Percentiles rank a stretch among this genome's conserved stretches.
These are phyloP conservation scores for Sarcophilus harrisii DNA, from an alignment of 2,797 vertebrate species.

Conservation along the genomic window DNA sequence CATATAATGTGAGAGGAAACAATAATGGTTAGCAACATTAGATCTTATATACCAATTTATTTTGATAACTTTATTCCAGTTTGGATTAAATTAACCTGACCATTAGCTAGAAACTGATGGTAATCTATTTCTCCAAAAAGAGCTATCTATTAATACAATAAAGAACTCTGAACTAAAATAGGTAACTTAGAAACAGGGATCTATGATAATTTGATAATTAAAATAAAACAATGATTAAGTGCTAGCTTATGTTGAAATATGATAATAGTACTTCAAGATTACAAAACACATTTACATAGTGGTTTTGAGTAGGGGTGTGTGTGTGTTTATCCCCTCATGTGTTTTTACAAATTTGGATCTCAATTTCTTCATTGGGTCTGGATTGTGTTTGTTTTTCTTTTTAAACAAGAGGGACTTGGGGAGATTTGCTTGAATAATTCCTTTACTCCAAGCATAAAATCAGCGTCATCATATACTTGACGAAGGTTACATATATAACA, in stretches of 20 bases:
- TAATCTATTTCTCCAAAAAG: background rate
- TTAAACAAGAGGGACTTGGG: background rate
- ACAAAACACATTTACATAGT: background rate
- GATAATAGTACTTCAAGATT: background rate
- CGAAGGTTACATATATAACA: conserved; percentile 40
- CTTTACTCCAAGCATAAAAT: conserved; percentile 56
- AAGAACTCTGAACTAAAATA: background rate
- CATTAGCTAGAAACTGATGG: background rate
- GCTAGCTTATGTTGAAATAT: background rate
- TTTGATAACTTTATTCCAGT: background rate
- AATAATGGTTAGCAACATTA: background rate
- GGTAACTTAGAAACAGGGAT: background rate
- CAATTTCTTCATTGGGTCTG: background rate
- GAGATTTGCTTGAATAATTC: conserved; percentile 23
- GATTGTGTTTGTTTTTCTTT: too few species aligned
- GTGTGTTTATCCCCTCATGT: conserved; percentile 22
- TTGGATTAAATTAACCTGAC: background rate
- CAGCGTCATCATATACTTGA: conserved; percentile 24
- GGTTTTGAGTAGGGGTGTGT: background rate
- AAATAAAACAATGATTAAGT: background rate
- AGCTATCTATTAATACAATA: background rate
- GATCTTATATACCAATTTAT: background rate
- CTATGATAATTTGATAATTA: background rate
- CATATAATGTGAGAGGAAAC: background rate
- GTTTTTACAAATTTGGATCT: conserved; percentile 33